A percentile compares a stretch with the other conserved stretches of the same genome.
phyloP scores from a whole-genome alignment of 2,888 invertebrate genomes.

The Corythucha ciliata region DNA sequence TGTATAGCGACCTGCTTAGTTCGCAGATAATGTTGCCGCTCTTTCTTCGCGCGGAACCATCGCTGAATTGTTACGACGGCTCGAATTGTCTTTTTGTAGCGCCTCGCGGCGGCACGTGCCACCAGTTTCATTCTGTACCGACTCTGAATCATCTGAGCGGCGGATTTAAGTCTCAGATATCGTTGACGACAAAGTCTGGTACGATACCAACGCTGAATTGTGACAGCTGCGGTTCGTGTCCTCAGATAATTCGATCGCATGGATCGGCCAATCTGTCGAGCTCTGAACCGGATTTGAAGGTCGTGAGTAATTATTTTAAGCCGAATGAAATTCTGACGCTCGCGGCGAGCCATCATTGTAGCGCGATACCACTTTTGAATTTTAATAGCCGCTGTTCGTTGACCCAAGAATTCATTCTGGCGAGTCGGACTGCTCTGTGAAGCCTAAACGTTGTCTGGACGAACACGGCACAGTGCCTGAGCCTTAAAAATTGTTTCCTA shows the following conservation, averaged over 20 bases:
- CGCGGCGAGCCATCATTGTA: not conserved
- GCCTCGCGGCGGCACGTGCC: constrained; percentile 45
- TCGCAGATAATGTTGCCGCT: constrained; percentile 40
- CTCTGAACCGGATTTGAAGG: constrained; percentile 15
- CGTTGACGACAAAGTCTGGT: not conserved
- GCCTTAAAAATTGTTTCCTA: constrained; percentile 32
- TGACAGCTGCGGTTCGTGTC: not conserved
- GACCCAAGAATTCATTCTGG: constrained; percentile 21
- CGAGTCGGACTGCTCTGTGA: constrained; percentile 35
- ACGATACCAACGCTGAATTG: constrained; percentile 14
- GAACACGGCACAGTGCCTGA: constrained; percentile 3
- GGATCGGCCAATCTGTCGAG: not conserved
- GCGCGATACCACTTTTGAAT: constrained; percentile 40
- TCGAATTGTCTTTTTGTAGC: constrained; percentile 33
- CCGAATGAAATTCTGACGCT: not conserved
- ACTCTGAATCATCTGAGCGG: constrained; percentile 44
- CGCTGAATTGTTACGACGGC: constrained; percentile 21
- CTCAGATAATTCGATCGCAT: constrained; percentile 33
- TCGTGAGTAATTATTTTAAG: not conserved
- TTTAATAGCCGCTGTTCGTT: constrained; percentile 37
- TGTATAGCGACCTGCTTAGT: constrained; percentile 38
- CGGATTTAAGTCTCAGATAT: not conserved
- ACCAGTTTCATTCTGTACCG: too few species aligned
- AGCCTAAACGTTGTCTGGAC: constrained; percentile 34
- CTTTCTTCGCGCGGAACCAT: constrained; percentile 33